These are phyloP conservation scores for Orgyia antiqua DNA, from an alignment of 2,888 invertebrate genomes.

Conservation along the genomic window DNA sequence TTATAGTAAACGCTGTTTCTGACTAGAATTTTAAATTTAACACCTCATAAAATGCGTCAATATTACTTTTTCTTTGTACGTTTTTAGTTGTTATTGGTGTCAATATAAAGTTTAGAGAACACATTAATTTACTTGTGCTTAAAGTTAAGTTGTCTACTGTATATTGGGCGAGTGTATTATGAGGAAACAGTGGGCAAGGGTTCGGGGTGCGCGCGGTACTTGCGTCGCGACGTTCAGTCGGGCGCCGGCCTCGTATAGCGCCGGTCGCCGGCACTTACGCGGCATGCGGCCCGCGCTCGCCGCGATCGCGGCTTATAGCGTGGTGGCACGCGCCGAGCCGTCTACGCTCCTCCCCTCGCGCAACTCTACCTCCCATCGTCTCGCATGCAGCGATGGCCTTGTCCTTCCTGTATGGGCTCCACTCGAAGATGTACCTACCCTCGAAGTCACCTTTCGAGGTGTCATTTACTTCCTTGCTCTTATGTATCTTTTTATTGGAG, in stretches of 20 bases:
- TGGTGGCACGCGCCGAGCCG: constrained; percentile 64
- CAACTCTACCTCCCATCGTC: constrained; percentile 58
- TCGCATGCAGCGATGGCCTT: constrained; percentile 89
- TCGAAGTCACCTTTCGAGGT: constrained; percentile 91
- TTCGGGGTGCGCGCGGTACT: constrained; percentile 23
- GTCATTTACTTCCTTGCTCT: constrained; percentile 92
- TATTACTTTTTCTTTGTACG: constrained; percentile 12
- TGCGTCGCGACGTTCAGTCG: constrained; percentile 64
- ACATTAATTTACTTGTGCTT: constrained; percentile 15
- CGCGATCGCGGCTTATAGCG: constrained; percentile 69
- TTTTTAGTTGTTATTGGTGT: too few species aligned
- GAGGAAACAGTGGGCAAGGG: constrained; percentile 27
- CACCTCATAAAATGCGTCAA: constrained; percentile 1
- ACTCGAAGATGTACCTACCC: constrained; percentile 83
- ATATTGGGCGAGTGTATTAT: constrained; percentile 15
- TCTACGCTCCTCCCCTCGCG: constrained; percentile 53
- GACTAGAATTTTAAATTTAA: too few species aligned
- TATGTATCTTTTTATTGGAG: constrained; percentile 97
- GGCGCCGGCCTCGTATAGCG: constrained; percentile 71
- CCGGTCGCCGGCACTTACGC: constrained; percentile 67
- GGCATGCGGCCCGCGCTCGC: constrained; percentile 67
- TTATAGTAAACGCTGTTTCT: too few species aligned
- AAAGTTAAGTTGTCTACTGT: constrained; percentile 21
- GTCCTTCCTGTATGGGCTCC: constrained; percentile 94
- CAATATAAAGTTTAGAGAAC: constrained; percentile 5